Evolutionary conservation across 2,888 invertebrate species (phyloP), one percentile per base, ranked within the genome.

Genomic region (Campaea margaritaria): DNA sequence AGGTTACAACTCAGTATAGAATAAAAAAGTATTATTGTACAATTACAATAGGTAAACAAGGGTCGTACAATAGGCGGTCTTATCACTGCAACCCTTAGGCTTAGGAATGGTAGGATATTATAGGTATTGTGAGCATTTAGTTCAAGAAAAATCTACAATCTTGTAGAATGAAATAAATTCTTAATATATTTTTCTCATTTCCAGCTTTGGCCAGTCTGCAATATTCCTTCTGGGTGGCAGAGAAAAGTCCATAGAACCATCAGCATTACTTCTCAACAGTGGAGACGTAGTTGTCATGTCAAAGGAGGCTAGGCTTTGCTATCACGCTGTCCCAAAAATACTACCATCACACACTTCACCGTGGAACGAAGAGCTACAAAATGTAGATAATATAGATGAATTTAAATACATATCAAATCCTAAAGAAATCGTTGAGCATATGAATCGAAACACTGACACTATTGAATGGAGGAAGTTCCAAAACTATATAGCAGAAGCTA

Each of bases 241-340:
- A 69, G 94, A 94, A 0, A 95, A 95, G 73, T 94, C 95, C 36
- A 93, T 94, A 48, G 89, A 94, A 75, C 95, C 96, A 2, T 89
- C 93, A 14, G 94, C 97, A 0, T 77, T 99, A 51, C 94, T 95
- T 73, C 87, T 99, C 1, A 93, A 95, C 58, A 97, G 97, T 86
- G 99, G 99, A 0, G 99, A 99, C 86, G 93, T 99, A 53, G 88
- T 98, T 34, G 88, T 99, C 0, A 99, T 99, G 99, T 96, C 96
- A 2, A 95, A 95, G 62, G 93, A 94, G 70, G 96, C 97, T 0
- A 93, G 99, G 54, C 91, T 97, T 1, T 96, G 96, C 69, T 99
- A 98, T 85, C 99, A 99, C 86, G 99, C 97, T 2, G 96, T 99
- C 0, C 99, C 99, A 0, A 96, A 95, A 86, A 96, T 99, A 74